These are phyloP conservation scores for Chalcis sispes DNA, from an alignment of 2,888 invertebrate species.

Conservation along the genomic window DNA sequence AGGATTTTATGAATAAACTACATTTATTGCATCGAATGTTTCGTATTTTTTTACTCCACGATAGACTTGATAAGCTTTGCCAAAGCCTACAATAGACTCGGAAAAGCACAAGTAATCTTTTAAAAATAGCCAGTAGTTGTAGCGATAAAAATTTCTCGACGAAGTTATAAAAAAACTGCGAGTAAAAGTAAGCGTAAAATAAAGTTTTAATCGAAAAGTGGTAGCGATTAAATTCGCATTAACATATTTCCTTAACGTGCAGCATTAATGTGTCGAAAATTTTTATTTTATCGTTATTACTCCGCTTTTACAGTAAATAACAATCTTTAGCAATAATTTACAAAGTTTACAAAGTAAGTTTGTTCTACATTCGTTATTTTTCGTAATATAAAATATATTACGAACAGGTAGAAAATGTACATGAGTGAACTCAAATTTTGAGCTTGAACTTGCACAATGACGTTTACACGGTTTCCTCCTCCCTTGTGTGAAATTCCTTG, in stretches of 20 bases:
- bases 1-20: too few relatives aligned
- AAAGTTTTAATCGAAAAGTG: conserved; percentile 3
- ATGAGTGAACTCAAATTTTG: conserved; percentile 31
- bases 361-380: conserved; percentile 1
- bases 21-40: too few relatives aligned
- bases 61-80: too few relatives aligned
- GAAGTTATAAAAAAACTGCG: too few relatives aligned
- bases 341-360: conserved; percentile 9
- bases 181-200: too few relatives aligned
- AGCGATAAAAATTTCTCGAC: too few relatives aligned
- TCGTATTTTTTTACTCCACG: too few relatives aligned
- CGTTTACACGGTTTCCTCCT: conserved; percentile 27
- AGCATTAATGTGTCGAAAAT: neutral
- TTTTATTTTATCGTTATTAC: too few relatives aligned
- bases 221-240: neutral
- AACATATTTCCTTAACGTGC: too few relatives aligned
- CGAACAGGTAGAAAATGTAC: conserved; percentile 7
- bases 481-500: conserved; percentile 24
- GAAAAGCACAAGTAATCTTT: too few relatives aligned
- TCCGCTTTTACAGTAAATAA: neutral
- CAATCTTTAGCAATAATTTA: conserved; percentile 7
- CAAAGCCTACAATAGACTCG: too few relatives aligned
- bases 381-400: conserved; percentile 14
- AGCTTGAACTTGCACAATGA: conserved; percentile 41
- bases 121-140: too few relatives aligned